phyloP scores from a whole-genome alignment of 2,113 vertebrate genomes.

The Sander vitreus region DNA sequence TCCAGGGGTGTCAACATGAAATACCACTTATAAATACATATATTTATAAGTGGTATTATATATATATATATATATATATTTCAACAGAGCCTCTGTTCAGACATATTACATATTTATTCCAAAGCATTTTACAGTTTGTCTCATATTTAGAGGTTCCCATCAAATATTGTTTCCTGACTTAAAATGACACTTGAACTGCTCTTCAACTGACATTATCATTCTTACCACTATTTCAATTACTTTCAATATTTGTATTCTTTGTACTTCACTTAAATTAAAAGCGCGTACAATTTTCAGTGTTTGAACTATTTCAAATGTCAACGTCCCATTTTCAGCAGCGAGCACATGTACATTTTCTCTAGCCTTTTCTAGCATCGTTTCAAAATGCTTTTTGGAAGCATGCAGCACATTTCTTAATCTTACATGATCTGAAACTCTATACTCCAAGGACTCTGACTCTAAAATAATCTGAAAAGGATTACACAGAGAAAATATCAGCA shows the following conservation, averaged over 20 bases:
- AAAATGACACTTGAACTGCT: neutral
- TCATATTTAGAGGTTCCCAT: neutral
- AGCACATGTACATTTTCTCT: neutral
- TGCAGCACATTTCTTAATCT: neutral
- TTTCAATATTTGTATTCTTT: neutral
- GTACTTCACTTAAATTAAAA: neutral
- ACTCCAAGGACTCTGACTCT: conserved; percentile 2
- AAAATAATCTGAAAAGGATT: conserved; percentile 9
- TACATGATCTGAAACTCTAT: conserved; percentile 16
- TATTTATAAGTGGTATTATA: too few species aligned
- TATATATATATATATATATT: too few species aligned
- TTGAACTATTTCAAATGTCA: neutral
- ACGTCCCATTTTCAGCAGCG: neutral
- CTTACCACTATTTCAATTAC: neutral
- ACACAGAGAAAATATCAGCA: conserved; percentile 12
- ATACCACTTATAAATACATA: too few species aligned
- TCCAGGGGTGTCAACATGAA: neutral
- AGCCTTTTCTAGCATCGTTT: neutral
- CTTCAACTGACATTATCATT: neutral
- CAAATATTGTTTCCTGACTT: neutral
- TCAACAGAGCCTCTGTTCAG: neutral
- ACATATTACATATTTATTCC: neutral
- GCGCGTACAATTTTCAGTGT: neutral
- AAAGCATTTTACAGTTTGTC: neutral
- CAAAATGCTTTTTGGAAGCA: conserved; percentile 4